Evolutionary conservation across 2,888 invertebrate species (phyloP).

Genomic region (Pterobdella sp.): DNA sequence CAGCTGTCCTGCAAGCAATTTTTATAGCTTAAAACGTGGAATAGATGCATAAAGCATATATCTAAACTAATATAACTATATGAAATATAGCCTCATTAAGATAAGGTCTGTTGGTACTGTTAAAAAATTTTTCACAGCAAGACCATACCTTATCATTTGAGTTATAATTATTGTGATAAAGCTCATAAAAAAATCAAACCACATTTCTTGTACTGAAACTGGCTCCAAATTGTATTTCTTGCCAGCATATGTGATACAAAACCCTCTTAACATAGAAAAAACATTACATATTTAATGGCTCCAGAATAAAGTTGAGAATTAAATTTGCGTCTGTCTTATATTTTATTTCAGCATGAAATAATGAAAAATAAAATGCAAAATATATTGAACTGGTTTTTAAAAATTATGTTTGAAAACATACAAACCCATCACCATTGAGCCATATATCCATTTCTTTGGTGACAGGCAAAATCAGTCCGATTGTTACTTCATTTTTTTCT

Average conservation of each 20-base stretch:
- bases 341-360: neutral
- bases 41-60: neutral
- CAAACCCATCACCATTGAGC: conserved; percentile 89
- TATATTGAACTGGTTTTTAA: neutral
- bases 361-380: neutral
- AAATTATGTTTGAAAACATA: no score
- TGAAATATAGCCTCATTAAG: neutral
- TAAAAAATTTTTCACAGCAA: neutral
- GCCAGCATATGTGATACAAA: neutral
- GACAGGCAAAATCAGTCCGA: conserved; percentile 83
- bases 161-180: neutral
- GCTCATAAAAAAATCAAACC: conserved; percentile 17
- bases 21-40: no score
- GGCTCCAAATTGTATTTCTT: conserved; percentile 27
- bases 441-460: conserved; percentile 86
- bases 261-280: conserved; percentile 25
- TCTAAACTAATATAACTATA: conserved; percentile 7
- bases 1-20: conserved; percentile 4
- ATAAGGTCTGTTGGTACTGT: neutral
- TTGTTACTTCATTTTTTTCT: conserved; percentile 72
- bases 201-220: conserved; percentile 31
- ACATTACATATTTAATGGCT: neutral
- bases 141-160: neutral
- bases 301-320: neutral
- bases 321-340: neutral